Conservation (phyloP, 1,140 invertebrate genomes). For the Gonatopus flavifemur region DNA sequence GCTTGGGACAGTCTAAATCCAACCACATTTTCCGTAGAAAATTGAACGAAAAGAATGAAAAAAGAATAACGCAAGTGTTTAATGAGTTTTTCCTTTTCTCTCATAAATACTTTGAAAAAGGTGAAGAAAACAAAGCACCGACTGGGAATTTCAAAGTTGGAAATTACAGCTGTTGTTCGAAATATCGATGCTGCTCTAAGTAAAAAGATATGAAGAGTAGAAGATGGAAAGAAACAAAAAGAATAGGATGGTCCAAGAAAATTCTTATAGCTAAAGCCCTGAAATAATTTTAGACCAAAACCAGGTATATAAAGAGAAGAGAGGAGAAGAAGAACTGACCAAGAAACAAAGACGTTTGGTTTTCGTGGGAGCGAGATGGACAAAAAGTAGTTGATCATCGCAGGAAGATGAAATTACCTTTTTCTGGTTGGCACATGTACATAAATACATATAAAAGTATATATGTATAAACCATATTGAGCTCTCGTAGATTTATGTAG, state of each 20-base stretch:
- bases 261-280: too few species aligned
- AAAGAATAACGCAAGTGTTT: too few species aligned
- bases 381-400: background rate
- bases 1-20: too few species aligned
- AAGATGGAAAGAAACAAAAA: slow-evolving; percentile 10
- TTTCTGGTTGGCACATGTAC: background rate
- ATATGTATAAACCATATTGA: slow-evolving; percentile 26
- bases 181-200: background rate
- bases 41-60: background rate
- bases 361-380: too few species aligned
- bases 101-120: too few species aligned
- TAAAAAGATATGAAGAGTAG: background rate
- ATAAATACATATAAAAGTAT: background rate
- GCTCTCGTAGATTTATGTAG: slow-evolving; percentile 45
- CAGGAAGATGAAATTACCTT: slow-evolving; percentile 32
- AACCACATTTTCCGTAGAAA: slow-evolving; percentile 7
- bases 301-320: too few species aligned
- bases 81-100: slow-evolving; percentile 15
- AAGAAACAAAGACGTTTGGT: too few species aligned
- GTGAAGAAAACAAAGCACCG: background rate
- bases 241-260: background rate
- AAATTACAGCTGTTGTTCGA: slow-evolving; percentile 16
- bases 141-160: slow-evolving; percentile 5
- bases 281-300: too few species aligned
- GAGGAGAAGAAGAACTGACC: slow-evolving; percentile 14